Evolutionary conservation across 2,113 vertebrate species (phyloP).

Genomic region (Orthonyx spaldingii): DNA sequence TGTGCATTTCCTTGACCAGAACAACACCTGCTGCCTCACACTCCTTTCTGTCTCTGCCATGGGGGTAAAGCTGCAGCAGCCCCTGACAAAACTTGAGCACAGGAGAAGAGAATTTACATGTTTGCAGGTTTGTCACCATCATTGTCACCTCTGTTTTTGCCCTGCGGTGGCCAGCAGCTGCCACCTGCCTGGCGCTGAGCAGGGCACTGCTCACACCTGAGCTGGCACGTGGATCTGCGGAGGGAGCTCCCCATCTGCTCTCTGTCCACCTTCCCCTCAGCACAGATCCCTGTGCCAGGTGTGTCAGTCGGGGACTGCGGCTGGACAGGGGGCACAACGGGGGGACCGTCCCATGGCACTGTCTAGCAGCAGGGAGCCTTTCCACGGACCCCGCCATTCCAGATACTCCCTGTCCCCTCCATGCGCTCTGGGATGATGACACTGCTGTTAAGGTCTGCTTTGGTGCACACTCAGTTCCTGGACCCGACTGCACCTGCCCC

Average conservation of each 20-base stretch:
- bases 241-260: neutral
- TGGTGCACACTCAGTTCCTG: rapidly evolving
- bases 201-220: neutral
- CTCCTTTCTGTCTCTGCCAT: neutral
- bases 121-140: neutral
- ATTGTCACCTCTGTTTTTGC: neutral
- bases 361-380: neutral
- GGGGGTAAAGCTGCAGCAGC: neutral
- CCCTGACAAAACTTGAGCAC: neutral
- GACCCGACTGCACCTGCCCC: rapidly evolving
- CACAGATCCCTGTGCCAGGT: rapidly evolving
- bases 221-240: rapidly evolving
- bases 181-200: neutral
- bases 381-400: rapidly evolving
- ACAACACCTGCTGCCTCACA: neutral
- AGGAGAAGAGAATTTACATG: neutral
- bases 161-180: neutral
- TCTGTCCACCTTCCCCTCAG: neutral
- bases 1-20: neutral
- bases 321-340: rapidly evolving
- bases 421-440: rapidly evolving
- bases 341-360: rapidly evolving
- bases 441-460: rapidly evolving
- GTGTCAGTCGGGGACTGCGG: rapidly evolving
- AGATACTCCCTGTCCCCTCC: rapidly evolving